A percentile compares a stretch with the other conserved stretches of the same genome.
Evolutionary conservation across 2,113 vertebrate genomes (phyloP).

Genomic region (Alethe castanea): DNA sequence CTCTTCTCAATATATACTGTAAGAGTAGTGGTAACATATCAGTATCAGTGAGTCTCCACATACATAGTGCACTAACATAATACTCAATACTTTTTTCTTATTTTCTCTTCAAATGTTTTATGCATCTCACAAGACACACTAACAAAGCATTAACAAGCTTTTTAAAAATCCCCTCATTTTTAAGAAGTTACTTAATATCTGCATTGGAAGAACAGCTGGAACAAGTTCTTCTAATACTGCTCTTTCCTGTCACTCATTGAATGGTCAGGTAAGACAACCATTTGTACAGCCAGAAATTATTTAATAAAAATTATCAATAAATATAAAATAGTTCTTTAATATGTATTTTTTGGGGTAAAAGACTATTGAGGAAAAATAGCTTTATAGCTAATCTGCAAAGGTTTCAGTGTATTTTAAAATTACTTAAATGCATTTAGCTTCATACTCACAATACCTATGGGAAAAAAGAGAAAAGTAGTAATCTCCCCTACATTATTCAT

Average conservation of each 20-base stretch:
- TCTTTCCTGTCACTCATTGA: not conserved
- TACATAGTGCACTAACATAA: not conserved
- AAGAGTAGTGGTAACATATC: rapidly evolving
- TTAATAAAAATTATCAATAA: constrained; percentile 3
- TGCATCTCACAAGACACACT: not conserved
- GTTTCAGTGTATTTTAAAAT: not conserved
- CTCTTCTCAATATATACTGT: not conserved
- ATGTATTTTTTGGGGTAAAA: not conserved
- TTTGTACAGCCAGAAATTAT: not conserved
- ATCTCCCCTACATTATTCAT: not conserved
- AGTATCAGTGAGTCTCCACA: not conserved
- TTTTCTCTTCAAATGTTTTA: not conserved
- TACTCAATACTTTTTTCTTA: not conserved
- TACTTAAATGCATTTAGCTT: not conserved
- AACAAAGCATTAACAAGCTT: not conserved
- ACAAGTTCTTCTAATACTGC: not conserved
- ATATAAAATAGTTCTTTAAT: not conserved
- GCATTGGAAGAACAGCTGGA: not conserved
- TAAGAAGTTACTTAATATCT: not conserved
- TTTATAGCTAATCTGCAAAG: not conserved
- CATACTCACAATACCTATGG: not conserved
- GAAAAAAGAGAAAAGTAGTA: not conserved
- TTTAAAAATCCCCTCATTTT: not conserved
- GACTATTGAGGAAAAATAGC: not conserved
- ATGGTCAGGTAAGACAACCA: not conserved